Conservation (phyloP, 2,888 invertebrate genomes). For the Yponomeuta cagnagella region DNA sequence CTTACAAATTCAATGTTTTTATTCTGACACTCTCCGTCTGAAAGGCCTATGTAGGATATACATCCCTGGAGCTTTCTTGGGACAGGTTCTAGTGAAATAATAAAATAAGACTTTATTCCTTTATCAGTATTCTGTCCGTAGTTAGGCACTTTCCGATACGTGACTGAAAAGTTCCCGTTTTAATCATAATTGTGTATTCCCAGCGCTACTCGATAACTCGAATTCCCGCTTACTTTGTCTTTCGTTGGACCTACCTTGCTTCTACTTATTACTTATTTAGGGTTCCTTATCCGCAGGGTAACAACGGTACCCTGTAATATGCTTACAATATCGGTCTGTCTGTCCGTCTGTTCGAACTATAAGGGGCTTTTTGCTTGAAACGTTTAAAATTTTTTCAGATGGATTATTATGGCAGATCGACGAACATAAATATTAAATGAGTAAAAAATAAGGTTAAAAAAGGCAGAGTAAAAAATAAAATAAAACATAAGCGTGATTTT, state of each 20-base stretch:
- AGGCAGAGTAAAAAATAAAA: too few relatives aligned
- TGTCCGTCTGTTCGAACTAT: too few relatives aligned
- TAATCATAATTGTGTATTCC: neutral
- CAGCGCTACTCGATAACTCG: neutral
- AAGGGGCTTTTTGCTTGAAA: too few relatives aligned
- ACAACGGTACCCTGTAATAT: too few relatives aligned
- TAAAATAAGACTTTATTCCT: neutral
- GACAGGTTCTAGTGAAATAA: neutral
- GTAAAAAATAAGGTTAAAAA: too few relatives aligned
- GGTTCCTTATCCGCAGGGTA: too few relatives aligned
- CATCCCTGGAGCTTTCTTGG: neutral
- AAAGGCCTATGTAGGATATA: neutral
- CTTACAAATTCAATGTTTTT: neutral
- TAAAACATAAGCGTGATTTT: too few relatives aligned
- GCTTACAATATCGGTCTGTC: too few relatives aligned
- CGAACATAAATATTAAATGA: too few relatives aligned
- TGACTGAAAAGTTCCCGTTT: conserved; percentile 2
- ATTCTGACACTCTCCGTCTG: neutral
- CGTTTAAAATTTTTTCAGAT: too few relatives aligned
- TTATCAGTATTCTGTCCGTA: neutral
- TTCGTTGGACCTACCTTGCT: neutral
- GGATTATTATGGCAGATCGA: too few relatives aligned
- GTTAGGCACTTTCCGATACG: conserved; percentile 4
- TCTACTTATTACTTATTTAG: neutral
- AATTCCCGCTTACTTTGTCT: neutral